These are phyloP conservation scores for Drosophila kohkoa DNA, from an alignment of 1,140 invertebrate genomes.

Conservation along the genomic window DNA sequence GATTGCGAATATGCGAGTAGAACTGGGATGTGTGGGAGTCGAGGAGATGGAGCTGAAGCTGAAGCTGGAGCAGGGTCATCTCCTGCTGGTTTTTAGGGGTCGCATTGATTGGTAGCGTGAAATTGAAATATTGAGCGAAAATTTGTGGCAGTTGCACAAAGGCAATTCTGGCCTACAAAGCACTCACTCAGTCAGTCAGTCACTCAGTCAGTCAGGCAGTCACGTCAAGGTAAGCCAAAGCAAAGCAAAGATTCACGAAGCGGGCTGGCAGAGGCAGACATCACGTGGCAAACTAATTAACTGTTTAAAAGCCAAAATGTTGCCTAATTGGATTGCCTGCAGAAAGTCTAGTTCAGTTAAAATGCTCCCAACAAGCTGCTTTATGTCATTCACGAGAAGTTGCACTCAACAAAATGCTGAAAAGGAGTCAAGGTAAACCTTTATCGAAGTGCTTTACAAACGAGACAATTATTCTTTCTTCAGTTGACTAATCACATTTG, in stretches of 20 bases:
- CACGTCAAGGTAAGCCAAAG: no score
- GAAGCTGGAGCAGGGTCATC: background rate
- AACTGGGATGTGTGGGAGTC: no score
- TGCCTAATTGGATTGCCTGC: constrained; percentile 41
- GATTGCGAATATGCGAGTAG: no score
- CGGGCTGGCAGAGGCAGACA: background rate
- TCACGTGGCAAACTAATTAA: constrained; percentile 48
- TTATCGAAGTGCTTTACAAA: background rate
- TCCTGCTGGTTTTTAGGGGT: constrained; percentile 39
- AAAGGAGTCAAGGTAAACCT: background rate
- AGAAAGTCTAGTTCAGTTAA: constrained; percentile 34
- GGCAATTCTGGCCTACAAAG: constrained; percentile 10
- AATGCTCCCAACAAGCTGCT: constrained; percentile 34
- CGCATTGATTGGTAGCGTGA: constrained; percentile 75
- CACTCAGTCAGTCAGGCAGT: background rate
- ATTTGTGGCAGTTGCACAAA: constrained; percentile 56
- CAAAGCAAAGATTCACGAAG: no score
- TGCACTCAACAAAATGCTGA: background rate
- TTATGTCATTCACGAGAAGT: background rate
- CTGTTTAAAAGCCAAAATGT: constrained; percentile 45
- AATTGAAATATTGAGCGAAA: constrained; percentile 77
- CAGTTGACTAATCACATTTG: background rate
- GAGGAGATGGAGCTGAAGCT: background rate
- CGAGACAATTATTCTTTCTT: background rate
- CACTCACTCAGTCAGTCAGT: background rate